Conservation (phyloP, 2,797 vertebrate genomes). For the Cyprinella venusta region DNA sequence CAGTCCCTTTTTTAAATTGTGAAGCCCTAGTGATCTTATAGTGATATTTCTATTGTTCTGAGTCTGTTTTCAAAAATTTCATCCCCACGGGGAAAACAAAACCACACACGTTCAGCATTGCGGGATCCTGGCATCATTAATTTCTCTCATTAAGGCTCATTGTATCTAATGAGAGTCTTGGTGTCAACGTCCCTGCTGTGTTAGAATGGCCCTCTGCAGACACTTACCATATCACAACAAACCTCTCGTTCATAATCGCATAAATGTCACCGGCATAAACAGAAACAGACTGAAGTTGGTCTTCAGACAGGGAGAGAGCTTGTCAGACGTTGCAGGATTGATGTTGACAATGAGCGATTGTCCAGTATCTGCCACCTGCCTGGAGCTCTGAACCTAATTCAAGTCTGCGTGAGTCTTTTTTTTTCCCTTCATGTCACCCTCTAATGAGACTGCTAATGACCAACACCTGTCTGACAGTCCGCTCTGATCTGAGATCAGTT, state of each 20-base stretch:
- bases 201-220: constrained; percentile 32
- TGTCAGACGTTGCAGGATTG: constrained; percentile 29
- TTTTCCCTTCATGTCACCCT: constrained; percentile 23
- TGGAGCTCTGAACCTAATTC: constrained; percentile 31
- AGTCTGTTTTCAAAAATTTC: neutral
- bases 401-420: constrained; percentile 17
- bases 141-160: constrained; percentile 48
- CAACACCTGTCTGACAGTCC: constrained; percentile 57
- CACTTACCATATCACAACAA: constrained; percentile 35
- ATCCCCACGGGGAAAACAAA: neutral
- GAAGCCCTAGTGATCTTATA: neutral
- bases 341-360: constrained; percentile 46
- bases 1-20: neutral
- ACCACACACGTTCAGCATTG: constrained; percentile 3
- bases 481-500: constrained; percentile 36
- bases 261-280: constrained; percentile 17
- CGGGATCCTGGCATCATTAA: constrained; percentile 37
- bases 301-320: constrained; percentile 23
- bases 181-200: constrained; percentile 35
- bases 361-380: constrained; percentile 42
- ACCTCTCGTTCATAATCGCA: constrained; percentile 18
- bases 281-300: constrained; percentile 15
- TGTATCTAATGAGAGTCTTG: constrained; percentile 33
- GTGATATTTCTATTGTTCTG: neutral
- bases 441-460: constrained; percentile 54